A percentile compares a stretch with the other conserved stretches of the same genome.
Evolutionary conservation across 2,113 vertebrate genomes (phyloP).

Genomic region (Datnioides undecimradiatus): DNA sequence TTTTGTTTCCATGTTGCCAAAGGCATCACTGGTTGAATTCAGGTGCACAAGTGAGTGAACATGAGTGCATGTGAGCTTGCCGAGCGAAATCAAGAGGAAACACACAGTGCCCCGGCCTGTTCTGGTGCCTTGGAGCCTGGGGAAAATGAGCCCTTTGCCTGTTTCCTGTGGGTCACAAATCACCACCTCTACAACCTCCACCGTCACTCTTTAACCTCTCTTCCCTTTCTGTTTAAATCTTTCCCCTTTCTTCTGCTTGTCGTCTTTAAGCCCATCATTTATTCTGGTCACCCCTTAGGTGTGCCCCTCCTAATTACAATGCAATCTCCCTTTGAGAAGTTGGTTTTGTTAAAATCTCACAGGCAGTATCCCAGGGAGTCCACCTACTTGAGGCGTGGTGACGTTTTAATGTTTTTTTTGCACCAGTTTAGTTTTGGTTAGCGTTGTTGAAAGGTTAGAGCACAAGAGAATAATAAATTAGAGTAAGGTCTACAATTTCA

Average conservation of each 20-base stretch:
- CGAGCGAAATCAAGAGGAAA: conserved; percentile 75
- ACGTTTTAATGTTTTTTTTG: not conserved
- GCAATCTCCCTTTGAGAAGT: not conserved
- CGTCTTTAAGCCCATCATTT: conserved; percentile 12
- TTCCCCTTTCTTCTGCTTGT: conserved; percentile 3
- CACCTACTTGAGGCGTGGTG: not conserved
- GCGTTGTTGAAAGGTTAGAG: not conserved
- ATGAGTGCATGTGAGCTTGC: conserved; percentile 24
- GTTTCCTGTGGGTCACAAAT: conserved; percentile 72
- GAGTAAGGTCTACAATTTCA: not conserved
- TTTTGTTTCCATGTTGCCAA: too few relatives aligned
- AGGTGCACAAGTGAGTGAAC: not conserved
- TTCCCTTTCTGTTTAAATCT: conserved; percentile 52
- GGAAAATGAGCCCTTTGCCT: conserved; percentile 46
- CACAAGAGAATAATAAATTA: not conserved
- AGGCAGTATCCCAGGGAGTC: not conserved
- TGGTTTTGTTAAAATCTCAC: conserved; percentile 33
- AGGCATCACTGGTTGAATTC: not conserved
- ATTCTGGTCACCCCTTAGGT: not conserved
- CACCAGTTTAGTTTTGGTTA: not conserved
- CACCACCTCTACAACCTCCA: conserved; percentile 52
- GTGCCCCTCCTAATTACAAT: conserved; percentile 36
- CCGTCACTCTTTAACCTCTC: conserved; percentile 53
- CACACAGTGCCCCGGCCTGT: conserved; percentile 48
- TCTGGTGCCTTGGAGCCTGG: conserved; percentile 29